Evolutionary conservation across 1,140 invertebrate species (phyloP).

Genomic region (Dinothrombium tinctorium): DNA sequence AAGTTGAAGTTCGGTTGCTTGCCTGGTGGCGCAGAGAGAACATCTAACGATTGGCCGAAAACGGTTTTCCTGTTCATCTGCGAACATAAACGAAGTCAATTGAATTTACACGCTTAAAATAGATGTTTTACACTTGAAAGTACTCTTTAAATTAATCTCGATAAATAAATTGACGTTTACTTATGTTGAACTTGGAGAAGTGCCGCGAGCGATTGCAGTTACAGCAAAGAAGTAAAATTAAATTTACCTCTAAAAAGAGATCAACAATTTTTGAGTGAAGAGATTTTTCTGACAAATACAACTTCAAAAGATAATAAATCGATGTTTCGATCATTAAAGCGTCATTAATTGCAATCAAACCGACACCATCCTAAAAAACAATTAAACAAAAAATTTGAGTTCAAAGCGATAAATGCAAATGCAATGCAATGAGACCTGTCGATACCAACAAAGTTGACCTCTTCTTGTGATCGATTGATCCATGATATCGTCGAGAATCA

Average conservation of each 20-base stretch:
- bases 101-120: background rate
- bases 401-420: no score
- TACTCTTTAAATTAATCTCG: background rate
- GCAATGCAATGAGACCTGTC: no score
- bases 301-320: slow-evolving; percentile 48
- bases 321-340: slow-evolving; percentile 47
- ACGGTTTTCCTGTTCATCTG: slow-evolving; percentile 23
- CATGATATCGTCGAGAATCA: slow-evolving; percentile 77
- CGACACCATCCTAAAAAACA: slow-evolving; percentile 49
- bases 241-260: slow-evolving; percentile 52
- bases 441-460: slow-evolving; percentile 72
- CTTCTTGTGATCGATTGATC: slow-evolving; percentile 52
- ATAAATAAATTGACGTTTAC: no score
- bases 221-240: background rate
- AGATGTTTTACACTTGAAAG: background rate
- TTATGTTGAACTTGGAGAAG: no score
- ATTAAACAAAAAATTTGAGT: no score
- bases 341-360: slow-evolving; percentile 65
- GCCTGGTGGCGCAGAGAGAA: slow-evolving; percentile 19
- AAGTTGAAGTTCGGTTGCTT: slow-evolving; percentile 29
- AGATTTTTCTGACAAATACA: slow-evolving; percentile 45
- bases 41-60: slow-evolving; percentile 29
- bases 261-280: slow-evolving; percentile 58
- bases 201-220: background rate
- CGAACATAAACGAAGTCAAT: background rate